Conservation (phyloP, 2,797 vertebrate species). For the Tapirus indicus region DNA sequence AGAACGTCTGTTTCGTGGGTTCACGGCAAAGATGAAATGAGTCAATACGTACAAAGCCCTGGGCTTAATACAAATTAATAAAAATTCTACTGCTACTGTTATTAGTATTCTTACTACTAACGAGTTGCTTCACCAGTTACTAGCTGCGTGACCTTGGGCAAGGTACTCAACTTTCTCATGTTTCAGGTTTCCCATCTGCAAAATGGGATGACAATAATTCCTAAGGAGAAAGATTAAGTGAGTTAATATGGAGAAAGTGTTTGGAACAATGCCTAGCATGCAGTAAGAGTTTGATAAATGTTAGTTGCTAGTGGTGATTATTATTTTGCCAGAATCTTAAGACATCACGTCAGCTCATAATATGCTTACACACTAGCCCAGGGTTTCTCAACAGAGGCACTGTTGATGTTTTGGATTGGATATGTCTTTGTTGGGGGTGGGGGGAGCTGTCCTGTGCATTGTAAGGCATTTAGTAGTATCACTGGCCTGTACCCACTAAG, state of each 20-base stretch:
- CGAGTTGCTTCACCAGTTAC: not conserved
- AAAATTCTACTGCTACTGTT: not conserved
- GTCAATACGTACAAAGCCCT: not conserved
- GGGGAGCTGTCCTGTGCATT: not conserved
- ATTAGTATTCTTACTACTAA: not conserved
- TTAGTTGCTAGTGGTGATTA: constrained; percentile 7
- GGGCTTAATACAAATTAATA: not conserved
- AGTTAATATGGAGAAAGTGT: constrained; percentile 9
- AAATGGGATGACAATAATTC: not conserved
- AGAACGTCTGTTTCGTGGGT: not conserved
- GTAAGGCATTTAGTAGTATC: not conserved
- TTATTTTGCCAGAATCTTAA: constrained; percentile 58
- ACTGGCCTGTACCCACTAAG: not conserved
- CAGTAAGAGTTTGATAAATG: constrained; percentile 5
- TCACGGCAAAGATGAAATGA: not conserved
- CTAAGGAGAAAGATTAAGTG: constrained; percentile 19
- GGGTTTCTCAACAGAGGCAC: constrained; percentile 20
- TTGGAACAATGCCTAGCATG: not conserved
- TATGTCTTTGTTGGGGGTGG: not conserved
- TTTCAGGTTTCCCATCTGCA: not conserved
- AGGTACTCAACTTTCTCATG: not conserved
- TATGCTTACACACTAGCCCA: not conserved
- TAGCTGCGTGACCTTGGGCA: not conserved
- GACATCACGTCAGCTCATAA: not conserved
- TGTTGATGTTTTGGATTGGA: not conserved